phyloP scores from a whole-genome alignment of 2,888 invertebrate genomes.

The Byasa hedistus region DNA sequence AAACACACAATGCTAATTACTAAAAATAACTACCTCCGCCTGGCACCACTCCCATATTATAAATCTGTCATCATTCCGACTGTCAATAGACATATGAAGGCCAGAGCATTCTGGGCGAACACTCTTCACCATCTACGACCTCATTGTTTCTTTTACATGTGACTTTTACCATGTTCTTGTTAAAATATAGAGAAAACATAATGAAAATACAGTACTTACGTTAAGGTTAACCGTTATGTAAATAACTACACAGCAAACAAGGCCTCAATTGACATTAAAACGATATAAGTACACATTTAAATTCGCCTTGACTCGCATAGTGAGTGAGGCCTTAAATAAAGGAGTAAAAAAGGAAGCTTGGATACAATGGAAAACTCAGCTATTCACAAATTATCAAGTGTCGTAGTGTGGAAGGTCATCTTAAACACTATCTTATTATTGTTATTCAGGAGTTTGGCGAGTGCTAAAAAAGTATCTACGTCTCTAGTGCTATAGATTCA shows the following conservation, averaged over 20 bases:
- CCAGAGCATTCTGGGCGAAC: no score
- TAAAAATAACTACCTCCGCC: neutral
- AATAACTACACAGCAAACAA: conserved; percentile 60
- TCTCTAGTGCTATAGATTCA: no score
- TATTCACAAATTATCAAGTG: conserved; percentile 51
- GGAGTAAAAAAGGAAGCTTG: conserved; percentile 61
- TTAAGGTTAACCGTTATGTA: conserved; percentile 63
- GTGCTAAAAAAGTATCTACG: conserved; percentile 7
- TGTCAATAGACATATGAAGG: no score
- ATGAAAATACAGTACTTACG: conserved; percentile 13
- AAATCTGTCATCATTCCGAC: no score
- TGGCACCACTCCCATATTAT: no score
- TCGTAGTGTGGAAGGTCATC: conserved; percentile 34
- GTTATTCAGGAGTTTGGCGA: conserved; percentile 11
- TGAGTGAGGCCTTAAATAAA: conserved; percentile 47
- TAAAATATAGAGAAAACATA: conserved; percentile 6
- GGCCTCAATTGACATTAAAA: conserved; percentile 58
- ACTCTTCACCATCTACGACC: no score
- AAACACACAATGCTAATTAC: neutral
- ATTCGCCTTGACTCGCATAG: conserved; percentile 67
- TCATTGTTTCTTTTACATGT: no score
- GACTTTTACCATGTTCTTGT: conserved; percentile 6
- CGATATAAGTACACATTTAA: conserved; percentile 51
- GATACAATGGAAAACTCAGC: conserved; percentile 52
- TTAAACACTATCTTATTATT: conserved; percentile 27